A percentile compares a stretch with the other conserved stretches of the same genome.
These are phyloP conservation scores for Muscicapa comitata DNA, from an alignment of 2,797 vertebrate species.

Conservation along the genomic window DNA sequence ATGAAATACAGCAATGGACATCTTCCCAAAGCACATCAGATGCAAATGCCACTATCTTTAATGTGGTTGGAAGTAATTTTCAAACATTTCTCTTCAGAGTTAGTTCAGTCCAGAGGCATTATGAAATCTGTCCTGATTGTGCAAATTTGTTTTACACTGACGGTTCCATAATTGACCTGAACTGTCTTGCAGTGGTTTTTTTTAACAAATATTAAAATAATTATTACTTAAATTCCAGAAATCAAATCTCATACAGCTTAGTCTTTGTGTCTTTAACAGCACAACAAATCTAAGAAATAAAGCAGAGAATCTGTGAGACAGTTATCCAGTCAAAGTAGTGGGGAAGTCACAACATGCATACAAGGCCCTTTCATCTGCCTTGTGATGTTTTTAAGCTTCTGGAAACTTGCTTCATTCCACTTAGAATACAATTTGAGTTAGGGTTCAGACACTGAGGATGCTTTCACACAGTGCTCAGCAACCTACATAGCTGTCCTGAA, in stretches of 20 bases:
- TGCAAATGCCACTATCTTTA: not conserved
- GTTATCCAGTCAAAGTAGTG: not conserved
- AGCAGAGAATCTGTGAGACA: not conserved
- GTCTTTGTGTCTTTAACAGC: not conserved
- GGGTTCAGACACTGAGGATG: not conserved
- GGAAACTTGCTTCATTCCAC: not conserved
- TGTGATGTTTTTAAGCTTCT: not conserved
- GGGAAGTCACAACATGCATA: not conserved
- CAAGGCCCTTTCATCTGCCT: not conserved
- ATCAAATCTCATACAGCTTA: not conserved
- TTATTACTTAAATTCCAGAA: not conserved
- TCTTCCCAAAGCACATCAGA: not conserved
- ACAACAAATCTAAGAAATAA: not conserved
- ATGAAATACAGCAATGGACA: not conserved
- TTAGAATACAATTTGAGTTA: not conserved
- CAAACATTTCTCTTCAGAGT: not conserved
- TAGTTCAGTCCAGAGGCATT: not conserved
- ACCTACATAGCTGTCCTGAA: not conserved
- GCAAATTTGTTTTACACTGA: not conserved
- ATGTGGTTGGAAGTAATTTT: not conserved
- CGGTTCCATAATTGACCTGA: not conserved
- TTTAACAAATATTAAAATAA: slow-evolving; percentile 2
- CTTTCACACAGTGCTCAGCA: not conserved
- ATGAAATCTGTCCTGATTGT: not conserved
- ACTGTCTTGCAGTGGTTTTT: not conserved